Evolutionary conservation across 2,797 vertebrate genomes (phyloP).

Genomic region (Gymnoscopelus microlampas): DNA sequence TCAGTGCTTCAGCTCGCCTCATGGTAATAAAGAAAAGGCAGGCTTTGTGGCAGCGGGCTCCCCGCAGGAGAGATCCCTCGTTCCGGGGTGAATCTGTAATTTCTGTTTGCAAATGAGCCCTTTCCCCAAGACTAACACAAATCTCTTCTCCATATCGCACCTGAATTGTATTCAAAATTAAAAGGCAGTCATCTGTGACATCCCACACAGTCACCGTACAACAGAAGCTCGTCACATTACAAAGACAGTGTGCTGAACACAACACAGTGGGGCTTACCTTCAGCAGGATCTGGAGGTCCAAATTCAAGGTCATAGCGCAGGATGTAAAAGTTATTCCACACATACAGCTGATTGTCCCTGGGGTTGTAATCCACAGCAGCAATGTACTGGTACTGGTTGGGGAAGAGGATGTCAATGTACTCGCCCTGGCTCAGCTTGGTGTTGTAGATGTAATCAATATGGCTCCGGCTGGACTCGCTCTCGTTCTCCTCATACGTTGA

Average conservation of each 20-base stretch:
- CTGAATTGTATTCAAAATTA: constrained; percentile 73
- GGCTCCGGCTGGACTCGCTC: constrained; percentile 91
- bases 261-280: constrained; percentile 84
- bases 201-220: constrained; percentile 46
- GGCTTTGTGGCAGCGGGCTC: constrained; percentile 29
- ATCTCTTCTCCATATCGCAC: constrained; percentile 62
- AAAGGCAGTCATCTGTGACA: constrained; percentile 72
- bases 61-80: constrained; percentile 58
- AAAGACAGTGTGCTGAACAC: constrained; percentile 31
- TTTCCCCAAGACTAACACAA: constrained; percentile 67
- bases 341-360: constrained; percentile 96
- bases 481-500: constrained; percentile 98
- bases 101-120: constrained; percentile 76
- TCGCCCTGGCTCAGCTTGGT: constrained; percentile 92
- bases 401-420: constrained; percentile 91
- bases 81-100: constrained; percentile 74
- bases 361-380: constrained; percentile 99
- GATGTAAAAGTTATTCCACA: constrained; percentile 99
- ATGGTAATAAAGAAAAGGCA: constrained; percentile 68
- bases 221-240: constrained; percentile 34
- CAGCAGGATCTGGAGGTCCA: constrained; percentile 92
- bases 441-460: constrained; percentile 96
- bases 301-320: constrained; percentile 97
- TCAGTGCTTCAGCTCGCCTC: constrained; percentile 50
- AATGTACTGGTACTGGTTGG: constrained; percentile 98